phyloP scores from a whole-genome alignment of 92 coral and sea anemone genomes.

The Desmophyllum pertusum region DNA sequence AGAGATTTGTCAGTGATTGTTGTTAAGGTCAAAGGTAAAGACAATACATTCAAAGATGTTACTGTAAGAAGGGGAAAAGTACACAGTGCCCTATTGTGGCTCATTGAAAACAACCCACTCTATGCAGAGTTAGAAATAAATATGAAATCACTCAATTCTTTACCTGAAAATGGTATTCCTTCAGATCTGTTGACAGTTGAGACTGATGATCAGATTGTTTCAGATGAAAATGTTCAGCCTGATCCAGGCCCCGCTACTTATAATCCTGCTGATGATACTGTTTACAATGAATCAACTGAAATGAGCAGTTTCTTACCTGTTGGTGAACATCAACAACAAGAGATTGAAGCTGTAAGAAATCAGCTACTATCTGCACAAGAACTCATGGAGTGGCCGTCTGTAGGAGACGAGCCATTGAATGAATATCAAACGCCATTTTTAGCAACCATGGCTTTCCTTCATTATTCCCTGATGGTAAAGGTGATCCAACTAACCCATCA shows the following conservation, averaged over 20 bases:
- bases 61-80: conserved; percentile 61
- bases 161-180: conserved; percentile 68
- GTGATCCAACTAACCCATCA: conserved; percentile 62
- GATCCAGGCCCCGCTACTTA: conserved; percentile 55
- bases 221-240: conserved; percentile 30
- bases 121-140: conserved; percentile 39
- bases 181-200: conserved; percentile 44
- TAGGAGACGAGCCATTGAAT: conserved; percentile 59
- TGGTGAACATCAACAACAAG: conserved; percentile 72
- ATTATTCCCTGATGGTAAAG: conserved; percentile 61
- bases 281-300: conserved; percentile 65
- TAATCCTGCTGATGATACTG: conserved; percentile 58
- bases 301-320: conserved; percentile 77
- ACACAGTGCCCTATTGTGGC: conserved; percentile 46
- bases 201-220: conserved; percentile 51
- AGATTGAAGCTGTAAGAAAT: conserved; percentile 61
- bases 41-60: conserved; percentile 62
- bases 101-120: conserved; percentile 46
- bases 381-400: conserved; percentile 65
- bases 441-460: conserved; percentile 76
- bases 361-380: conserved; percentile 61
- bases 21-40: conserved; percentile 52
- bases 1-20: conserved; percentile 54
- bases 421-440: conserved; percentile 65
- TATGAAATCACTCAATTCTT: conserved; percentile 40